Evolutionary conservation across 2,113 vertebrate genomes (phyloP).

Genomic region (Rhombomys opimus): DNA sequence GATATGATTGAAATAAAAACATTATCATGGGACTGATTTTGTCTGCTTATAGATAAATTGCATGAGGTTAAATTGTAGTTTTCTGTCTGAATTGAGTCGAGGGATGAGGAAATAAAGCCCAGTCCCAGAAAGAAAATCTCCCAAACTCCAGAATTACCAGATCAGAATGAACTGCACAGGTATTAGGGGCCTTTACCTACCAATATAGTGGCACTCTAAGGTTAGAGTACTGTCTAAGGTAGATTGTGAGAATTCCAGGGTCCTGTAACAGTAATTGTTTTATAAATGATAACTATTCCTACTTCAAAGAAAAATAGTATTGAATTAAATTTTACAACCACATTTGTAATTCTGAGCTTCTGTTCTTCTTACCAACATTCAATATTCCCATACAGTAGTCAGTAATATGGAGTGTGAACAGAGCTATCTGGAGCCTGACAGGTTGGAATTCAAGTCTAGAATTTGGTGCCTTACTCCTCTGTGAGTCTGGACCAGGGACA

Average conservation of each 20-base stretch:
- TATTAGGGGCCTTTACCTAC: background rate
- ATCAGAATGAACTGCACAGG: background rate
- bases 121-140: background rate
- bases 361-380: background rate
- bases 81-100: background rate
- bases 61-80: background rate
- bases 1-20: conserved; percentile 18
- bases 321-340: background rate
- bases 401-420: background rate
- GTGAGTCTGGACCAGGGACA: background rate
- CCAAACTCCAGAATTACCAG: background rate
- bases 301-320: background rate
- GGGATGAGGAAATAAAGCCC: background rate
- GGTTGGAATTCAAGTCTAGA: background rate
- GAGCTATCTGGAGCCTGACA: background rate
- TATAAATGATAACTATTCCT: background rate
- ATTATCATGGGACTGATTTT: background rate
- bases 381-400: background rate
- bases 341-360: background rate
- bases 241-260: background rate
- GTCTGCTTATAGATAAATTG: background rate
- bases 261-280: background rate
- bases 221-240: background rate
- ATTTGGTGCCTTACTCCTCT: background rate
- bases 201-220: background rate